A percentile compares a stretch with the other conserved stretches of the same genome.
Evolutionary conservation across 2,888 invertebrate species (phyloP).

Genomic region (Melolontha melolontha): DNA sequence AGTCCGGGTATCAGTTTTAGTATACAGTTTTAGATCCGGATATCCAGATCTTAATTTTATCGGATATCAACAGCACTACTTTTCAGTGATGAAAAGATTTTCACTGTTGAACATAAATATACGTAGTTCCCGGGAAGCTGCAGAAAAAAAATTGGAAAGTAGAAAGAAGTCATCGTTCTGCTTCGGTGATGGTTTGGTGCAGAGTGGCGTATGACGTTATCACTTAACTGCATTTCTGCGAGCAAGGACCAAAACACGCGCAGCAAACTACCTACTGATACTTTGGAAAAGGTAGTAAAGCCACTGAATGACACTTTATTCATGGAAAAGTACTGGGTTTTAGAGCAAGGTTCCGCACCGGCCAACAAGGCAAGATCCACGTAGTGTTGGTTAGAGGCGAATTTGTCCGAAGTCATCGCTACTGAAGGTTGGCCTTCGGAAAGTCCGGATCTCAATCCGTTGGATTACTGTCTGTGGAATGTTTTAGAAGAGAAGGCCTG

Average conservation of each 20-base stretch:
- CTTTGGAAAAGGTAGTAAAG: too few species aligned
- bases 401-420: slow-evolving; percentile 47
- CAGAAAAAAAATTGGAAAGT: slow-evolving; percentile 41
- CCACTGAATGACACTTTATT: too few species aligned
- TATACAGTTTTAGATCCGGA: too few species aligned
- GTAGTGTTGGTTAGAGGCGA: slow-evolving; percentile 43
- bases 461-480: too few species aligned
- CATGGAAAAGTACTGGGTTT: too few species aligned
- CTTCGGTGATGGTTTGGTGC: slow-evolving; percentile 51
- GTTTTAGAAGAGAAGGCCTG: too few species aligned
- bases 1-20: too few species aligned
- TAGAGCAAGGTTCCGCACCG: slow-evolving; percentile 18
- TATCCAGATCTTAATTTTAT: too few species aligned
- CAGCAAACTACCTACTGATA: slow-evolving; percentile 30
- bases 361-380: slow-evolving; percentile 48
- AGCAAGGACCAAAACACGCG: slow-evolving; percentile 42
- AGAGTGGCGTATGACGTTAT: slow-evolving; percentile 43
- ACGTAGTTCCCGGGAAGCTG: slow-evolving; percentile 40
- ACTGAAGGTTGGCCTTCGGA: background rate
- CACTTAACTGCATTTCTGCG: slow-evolving; percentile 50
- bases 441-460: too few species aligned
- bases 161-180: slow-evolving; percentile 46
- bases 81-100: slow-evolving; percentile 48
- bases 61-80: slow-evolving; percentile 43
- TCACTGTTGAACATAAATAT: slow-evolving; percentile 46